These are phyloP conservation scores for Strigamia crassipes DNA, from an alignment of 2,888 invertebrate genomes.

Conservation along the genomic window DNA sequence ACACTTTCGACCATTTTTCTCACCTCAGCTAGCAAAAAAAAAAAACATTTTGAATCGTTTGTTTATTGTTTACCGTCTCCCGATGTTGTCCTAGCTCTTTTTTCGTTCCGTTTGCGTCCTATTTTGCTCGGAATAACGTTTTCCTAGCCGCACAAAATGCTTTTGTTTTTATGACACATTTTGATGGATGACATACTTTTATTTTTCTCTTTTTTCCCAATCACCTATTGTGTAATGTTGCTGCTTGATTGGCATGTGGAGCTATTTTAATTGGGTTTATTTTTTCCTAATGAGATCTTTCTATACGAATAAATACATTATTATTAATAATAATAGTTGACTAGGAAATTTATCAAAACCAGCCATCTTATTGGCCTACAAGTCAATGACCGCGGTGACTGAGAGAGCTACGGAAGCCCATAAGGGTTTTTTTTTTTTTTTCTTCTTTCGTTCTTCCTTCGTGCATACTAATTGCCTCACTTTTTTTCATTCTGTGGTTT, in stretches of 20 bases:
- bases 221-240: slow-evolving; percentile 22
- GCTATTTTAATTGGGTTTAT: neutral
- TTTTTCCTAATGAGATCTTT: neutral
- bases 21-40: neutral
- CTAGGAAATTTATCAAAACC: slow-evolving; percentile 22
- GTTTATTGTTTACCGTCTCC: neutral
- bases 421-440: neutral
- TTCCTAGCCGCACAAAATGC: neutral
- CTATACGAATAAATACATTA: neutral
- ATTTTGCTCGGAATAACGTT: neutral
- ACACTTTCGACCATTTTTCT: neutral
- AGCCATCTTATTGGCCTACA: slow-evolving; percentile 42
- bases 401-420: slow-evolving; percentile 38
- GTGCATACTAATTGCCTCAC: slow-evolving; percentile 29
- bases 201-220: neutral
- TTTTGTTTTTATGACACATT: slow-evolving; percentile 31
- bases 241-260: neutral
- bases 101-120: neutral
- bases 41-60: neutral
- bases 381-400: slow-evolving; percentile 36
- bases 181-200: slow-evolving; percentile 40
- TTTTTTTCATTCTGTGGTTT: slow-evolving; percentile 18
- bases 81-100: neutral
- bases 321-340: slow-evolving; percentile 21
- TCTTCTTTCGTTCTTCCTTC: neutral